phyloP scores from a whole-genome alignment of 2,797 vertebrate genomes.

The Melanotaenia pygmaea region DNA sequence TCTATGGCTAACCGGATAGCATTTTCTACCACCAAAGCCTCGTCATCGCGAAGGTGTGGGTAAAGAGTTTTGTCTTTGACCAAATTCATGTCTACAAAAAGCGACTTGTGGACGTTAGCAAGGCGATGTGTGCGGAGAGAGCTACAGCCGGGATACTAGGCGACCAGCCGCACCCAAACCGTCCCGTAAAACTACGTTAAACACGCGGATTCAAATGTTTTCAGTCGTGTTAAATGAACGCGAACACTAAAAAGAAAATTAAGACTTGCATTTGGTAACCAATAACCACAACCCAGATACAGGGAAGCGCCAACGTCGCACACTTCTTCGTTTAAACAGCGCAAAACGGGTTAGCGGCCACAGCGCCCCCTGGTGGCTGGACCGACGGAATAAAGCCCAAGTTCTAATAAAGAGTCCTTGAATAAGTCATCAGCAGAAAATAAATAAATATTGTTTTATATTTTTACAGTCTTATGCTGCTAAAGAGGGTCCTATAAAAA shows the following conservation, averaged over 20 bases:
- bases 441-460: too few species aligned
- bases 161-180: not conserved
- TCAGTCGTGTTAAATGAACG: not conserved
- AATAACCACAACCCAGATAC: too few species aligned
- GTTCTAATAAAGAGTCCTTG: too few species aligned
- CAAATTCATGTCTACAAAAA: conserved; percentile 52
- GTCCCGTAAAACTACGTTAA: conserved; percentile 3
- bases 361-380: conserved; percentile 34
- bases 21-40: conserved; percentile 69
- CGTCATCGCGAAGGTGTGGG: conserved; percentile 63
- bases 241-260: too few species aligned
- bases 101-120: not conserved
- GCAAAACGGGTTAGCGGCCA: rapidly evolving
- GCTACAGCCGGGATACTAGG: not conserved
- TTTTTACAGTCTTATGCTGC: too few species aligned
- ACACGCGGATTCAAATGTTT: rapidly evolving
- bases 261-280: too few species aligned
- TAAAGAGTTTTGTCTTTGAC: conserved; percentile 35
- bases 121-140: conserved; percentile 5
- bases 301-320: not conserved
- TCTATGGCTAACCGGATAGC: conserved; percentile 72
- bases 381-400: not conserved
- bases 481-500: too few species aligned
- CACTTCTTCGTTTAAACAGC: conserved; percentile 19
- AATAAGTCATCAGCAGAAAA: too few species aligned